Base-by-base conservation (phyloP, 2,113 vertebrate species). In the Prolemur simus region DNA sequence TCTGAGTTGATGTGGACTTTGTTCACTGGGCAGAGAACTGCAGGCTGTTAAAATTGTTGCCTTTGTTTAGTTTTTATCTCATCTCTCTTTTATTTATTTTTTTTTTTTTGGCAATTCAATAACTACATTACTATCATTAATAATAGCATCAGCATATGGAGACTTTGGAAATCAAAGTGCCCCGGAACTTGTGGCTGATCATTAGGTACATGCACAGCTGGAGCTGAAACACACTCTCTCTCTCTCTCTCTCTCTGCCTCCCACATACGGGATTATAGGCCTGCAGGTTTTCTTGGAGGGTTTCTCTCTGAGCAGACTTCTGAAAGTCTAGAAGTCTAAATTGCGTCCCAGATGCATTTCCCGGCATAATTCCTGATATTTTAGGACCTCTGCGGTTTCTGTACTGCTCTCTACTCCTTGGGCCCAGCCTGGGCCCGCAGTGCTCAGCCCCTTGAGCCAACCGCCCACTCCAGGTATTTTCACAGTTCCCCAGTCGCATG, bases 11-110 rank as follows among this genome's bases (percentile, higher is more conserved):
- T 89, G 64, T 0, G 66, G 89, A 58, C 58, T 96, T 42, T 82
- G 52, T 69, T 89, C 74, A 84, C 49, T 82, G 84, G 37, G 49
- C 83, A 92, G 92, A 97, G 92, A 96, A 95, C 60, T 93, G 52
- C 39, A 89, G 56, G 80, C 39, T 86, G 49, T 91, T 96, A 69
- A 82, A 86, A 47, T 6, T 73, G 93, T 92, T 86, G 86, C 42
- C 73, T 93, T 85, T 66, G 47, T 82, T 95, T 63, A 91, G 49
- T 13, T 92, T 94, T 92, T 69, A 85, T 78, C 47, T 89, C 54
- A 77, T 81, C 29, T 81, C 15, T 64, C 52, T 77, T 87, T 94
- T 89, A 34, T 37, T n/a, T n/a, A n/a, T n/a, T n/a, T n/a, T n/a
- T n/a, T n/a, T n/a, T n/a, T 83, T 84, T 63, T 84, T 47, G 25